Evolutionary conservation across 2,113 vertebrate genomes (phyloP).

Genomic region (Glaucomys volans): DNA sequence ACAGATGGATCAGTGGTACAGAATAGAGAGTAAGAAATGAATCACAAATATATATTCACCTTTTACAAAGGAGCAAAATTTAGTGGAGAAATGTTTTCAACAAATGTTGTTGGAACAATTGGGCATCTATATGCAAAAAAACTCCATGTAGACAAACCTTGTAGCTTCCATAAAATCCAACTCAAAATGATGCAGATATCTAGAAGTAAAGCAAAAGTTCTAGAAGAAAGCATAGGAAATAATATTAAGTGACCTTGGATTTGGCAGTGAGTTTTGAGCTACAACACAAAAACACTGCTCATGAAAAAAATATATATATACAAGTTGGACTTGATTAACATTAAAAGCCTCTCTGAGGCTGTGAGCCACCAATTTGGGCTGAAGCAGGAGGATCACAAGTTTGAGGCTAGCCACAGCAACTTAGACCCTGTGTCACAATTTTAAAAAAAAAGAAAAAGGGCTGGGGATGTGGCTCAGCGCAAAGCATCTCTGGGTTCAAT

Average conservation of each 20-base stretch:
- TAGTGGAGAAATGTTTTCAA: too few species aligned
- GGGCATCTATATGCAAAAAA: not conserved
- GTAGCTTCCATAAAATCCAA: not conserved
- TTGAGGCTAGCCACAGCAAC: too few species aligned
- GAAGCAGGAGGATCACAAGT: too few species aligned
- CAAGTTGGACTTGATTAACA: not conserved
- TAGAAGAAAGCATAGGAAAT: not conserved
- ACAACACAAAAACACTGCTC: not conserved
- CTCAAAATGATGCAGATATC: not conserved
- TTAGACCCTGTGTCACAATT: too few species aligned
- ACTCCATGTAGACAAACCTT: not conserved
- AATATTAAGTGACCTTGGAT: not conserved
- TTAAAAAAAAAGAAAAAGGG: too few species aligned
- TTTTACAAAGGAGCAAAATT: too few species aligned
- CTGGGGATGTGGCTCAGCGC: too few species aligned
- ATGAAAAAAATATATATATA: not conserved
- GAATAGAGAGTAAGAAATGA: too few species aligned
- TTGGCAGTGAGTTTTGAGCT: not conserved
- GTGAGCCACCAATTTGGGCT: too few species aligned
- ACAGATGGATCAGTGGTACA: too few species aligned
- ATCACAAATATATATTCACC: too few species aligned
- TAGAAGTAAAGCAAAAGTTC: not conserved
- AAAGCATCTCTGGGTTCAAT: too few species aligned
- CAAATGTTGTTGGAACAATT: not conserved
- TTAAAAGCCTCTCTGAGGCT: not conserved